Percentiles rank a stretch among this genome's conserved stretches.
Evolutionary conservation across 2,113 vertebrate genomes (phyloP).

Genomic region (Rhodinocichla rosea): DNA sequence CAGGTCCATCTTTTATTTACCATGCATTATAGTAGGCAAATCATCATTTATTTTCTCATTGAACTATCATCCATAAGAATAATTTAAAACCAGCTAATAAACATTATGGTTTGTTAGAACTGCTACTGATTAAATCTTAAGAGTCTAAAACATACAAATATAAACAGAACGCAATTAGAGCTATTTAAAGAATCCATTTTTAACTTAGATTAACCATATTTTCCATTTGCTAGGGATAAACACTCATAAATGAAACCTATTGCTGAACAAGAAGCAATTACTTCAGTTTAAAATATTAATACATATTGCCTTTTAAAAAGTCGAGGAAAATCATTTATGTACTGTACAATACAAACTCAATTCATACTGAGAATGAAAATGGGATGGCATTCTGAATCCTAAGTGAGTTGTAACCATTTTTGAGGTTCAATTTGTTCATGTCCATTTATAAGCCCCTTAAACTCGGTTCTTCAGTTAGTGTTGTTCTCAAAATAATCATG

Average conservation of each 20-base stretch:
- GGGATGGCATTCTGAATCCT: slow-evolving; percentile 28
- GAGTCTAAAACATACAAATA: slow-evolving; percentile 80
- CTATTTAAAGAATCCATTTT: slow-evolving; percentile 84
- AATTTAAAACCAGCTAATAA: slow-evolving; percentile 84
- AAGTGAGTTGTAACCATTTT: slow-evolving; percentile 46
- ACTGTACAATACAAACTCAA: slow-evolving; percentile 53
- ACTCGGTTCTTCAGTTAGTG: slow-evolving; percentile 29
- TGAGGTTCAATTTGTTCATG: slow-evolving; percentile 32
- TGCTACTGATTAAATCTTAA: slow-evolving; percentile 82
- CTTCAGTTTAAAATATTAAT: slow-evolving; percentile 86
- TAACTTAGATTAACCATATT: slow-evolving; percentile 84
- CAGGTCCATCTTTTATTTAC: slow-evolving; percentile 72
- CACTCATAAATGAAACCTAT: slow-evolving; percentile 80
- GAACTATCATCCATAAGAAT: slow-evolving; percentile 73
- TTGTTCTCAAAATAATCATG: slow-evolving; percentile 27
- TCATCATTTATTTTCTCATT: slow-evolving; percentile 72
- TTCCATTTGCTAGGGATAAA: slow-evolving; percentile 80
- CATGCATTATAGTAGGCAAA: slow-evolving; percentile 54
- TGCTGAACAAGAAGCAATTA: slow-evolving; percentile 83
- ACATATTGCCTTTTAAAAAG: slow-evolving; percentile 75
- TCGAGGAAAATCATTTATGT: slow-evolving; percentile 78
- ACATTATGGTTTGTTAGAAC: slow-evolving; percentile 80
- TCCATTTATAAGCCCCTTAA: slow-evolving; percentile 61
- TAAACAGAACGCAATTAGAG: slow-evolving; percentile 83
- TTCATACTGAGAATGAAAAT: slow-evolving; percentile 67